Percentiles rank a stretch among this genome's conserved stretches.
Conservation (phyloP, 2,888 invertebrate species). For the Polydrusus pterygomalis region DNA sequence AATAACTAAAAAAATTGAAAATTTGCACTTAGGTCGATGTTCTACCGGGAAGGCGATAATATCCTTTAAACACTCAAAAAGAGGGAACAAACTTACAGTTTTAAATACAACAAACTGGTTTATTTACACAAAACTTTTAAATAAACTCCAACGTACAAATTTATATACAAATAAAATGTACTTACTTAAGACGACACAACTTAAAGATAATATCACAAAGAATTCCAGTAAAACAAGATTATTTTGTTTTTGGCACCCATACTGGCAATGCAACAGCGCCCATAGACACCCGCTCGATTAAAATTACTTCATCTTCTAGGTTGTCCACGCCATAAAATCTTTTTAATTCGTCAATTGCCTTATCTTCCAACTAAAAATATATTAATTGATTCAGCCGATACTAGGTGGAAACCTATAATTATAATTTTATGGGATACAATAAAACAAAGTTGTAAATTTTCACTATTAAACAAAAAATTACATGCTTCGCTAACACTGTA, state of each 20-base stretch:
- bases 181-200: not conserved
- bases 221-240: constrained; percentile 8
- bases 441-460: too few species aligned
- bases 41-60: too few species aligned
- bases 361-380: constrained; percentile 84
- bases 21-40: too few species aligned
- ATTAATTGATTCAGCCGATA: too few species aligned
- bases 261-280: constrained; percentile 76
- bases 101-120: not conserved
- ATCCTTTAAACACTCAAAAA: too few species aligned
- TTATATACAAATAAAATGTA: constrained; percentile 16
- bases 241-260: constrained; percentile 72
- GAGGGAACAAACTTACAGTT: too few species aligned
- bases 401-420: too few species aligned
- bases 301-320: constrained; percentile 83
- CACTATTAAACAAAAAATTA: too few species aligned
- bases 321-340: constrained; percentile 83
- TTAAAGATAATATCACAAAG: constrained; percentile 21
- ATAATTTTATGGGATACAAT: too few species aligned
- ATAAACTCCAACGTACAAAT: not conserved
- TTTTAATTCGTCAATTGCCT: constrained; percentile 86
- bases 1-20: too few species aligned
- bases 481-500: too few species aligned
- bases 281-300: constrained; percentile 79
- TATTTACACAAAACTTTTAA: not conserved